phyloP scores from a whole-genome alignment of 2,113 vertebrate species.

The Galeopterus variegatus region DNA sequence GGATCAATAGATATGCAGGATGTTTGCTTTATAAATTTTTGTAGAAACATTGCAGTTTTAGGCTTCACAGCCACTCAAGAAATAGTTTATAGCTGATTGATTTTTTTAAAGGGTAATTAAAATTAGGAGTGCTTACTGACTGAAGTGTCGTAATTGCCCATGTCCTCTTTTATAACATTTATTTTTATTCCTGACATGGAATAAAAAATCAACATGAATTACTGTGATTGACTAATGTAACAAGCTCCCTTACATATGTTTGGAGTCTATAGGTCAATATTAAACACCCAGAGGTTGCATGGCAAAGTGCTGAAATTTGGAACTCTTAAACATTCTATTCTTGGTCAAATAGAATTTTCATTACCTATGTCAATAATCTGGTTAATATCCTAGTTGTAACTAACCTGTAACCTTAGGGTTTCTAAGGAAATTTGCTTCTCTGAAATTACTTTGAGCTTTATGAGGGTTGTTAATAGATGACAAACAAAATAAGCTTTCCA shows the following conservation, averaged over 20 bases:
- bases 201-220: neutral
- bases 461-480: neutral
- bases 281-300: neutral
- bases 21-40: conserved; percentile 44
- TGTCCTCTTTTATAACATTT: neutral
- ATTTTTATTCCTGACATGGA: conserved; percentile 14
- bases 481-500: neutral
- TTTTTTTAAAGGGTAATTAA: neutral
- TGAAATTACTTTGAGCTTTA: neutral
- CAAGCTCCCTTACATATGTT: neutral
- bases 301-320: neutral
- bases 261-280: neutral
- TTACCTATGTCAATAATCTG: neutral
- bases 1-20: neutral
- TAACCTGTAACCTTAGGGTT: neutral
- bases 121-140: neutral
- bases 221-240: neutral
- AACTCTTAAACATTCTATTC: neutral
- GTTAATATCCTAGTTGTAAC: conserved; percentile 27
- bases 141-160: neutral
- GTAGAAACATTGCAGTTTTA: conserved; percentile 18
- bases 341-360: conserved; percentile 39
- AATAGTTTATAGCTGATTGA: neutral
- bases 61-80: neutral
- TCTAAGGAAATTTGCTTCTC: conserved; percentile 1